Evolutionary conservation across 2,113 vertebrate genomes (phyloP).

Genomic region (Hippoglossus stenolepis): DNA sequence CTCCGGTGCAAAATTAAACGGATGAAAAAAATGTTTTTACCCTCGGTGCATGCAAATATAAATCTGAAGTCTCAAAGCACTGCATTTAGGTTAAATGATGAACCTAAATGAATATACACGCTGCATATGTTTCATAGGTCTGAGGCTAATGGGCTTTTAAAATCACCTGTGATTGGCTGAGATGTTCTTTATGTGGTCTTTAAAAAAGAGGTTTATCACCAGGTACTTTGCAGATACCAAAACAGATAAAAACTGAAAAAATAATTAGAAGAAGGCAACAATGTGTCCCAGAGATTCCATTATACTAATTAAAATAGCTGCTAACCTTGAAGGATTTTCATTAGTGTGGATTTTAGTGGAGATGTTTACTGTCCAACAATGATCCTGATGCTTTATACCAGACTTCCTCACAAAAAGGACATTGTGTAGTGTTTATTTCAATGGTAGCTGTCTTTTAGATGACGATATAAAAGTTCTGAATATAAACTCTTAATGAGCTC

Average conservation of each 20-base stretch:
- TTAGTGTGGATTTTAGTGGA: conserved; percentile 21
- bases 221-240: conserved; percentile 17
- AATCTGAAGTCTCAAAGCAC: neutral
- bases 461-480: neutral
- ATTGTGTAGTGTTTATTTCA: too few relatives aligned
- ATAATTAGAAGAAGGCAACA: conserved; percentile 13
- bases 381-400: neutral
- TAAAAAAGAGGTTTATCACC: conserved; percentile 3
- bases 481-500: too few relatives aligned
- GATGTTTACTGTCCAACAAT: conserved; percentile 19
- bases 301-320: conserved; percentile 43
- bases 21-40: neutral
- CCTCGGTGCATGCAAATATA: neutral
- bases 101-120: neutral
- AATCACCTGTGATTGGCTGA: neutral
- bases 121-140: neutral
- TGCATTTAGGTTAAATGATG: conserved; percentile 1
- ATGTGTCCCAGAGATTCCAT: conserved; percentile 42
- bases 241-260: conserved; percentile 20
- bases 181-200: neutral
- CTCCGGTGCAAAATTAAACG: neutral
- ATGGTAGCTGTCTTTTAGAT: neutral
- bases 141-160: neutral
- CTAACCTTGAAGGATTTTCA: conserved; percentile 35
- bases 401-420: neutral